Conservation (phyloP, 2,888 invertebrate genomes). For the Steinernema scapterisci region DNA sequence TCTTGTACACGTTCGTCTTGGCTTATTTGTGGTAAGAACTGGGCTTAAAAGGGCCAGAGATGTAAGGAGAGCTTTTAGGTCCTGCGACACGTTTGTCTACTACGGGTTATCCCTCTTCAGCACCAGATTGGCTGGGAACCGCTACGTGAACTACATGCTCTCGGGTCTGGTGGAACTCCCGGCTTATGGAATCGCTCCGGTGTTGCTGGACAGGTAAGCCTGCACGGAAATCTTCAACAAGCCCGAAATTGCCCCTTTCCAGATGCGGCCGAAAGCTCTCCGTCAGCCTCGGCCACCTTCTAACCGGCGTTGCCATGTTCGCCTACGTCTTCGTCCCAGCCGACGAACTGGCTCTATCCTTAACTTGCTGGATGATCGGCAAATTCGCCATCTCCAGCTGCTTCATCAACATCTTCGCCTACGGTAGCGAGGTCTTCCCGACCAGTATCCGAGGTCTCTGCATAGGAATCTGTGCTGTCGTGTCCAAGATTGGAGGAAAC, state of each 20-base stretch:
- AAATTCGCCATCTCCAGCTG: constrained; percentile 57
- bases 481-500: constrained; percentile 50
- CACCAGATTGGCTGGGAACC: constrained; percentile 57
- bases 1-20: constrained; percentile 48
- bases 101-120: constrained; percentile 61
- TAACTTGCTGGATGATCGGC: constrained; percentile 57
- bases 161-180: constrained; percentile 61
- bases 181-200: constrained; percentile 54
- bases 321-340: constrained; percentile 31
- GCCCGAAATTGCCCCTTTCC: no score
- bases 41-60: not conserved
- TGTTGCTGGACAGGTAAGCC: constrained; percentile 47
- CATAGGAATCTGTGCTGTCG: constrained; percentile 51
- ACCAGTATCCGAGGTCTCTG: constrained; percentile 45
- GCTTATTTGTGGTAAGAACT: constrained; percentile 49
- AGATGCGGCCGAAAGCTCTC: constrained; percentile 43
- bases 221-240: no score
- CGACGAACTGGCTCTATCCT: constrained; percentile 7
- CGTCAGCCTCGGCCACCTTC: constrained; percentile 37
- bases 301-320: constrained; percentile 38
- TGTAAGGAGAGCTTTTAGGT: not conserved
- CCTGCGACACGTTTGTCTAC: constrained; percentile 50
- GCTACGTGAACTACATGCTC: constrained; percentile 57
- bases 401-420: constrained; percentile 61
- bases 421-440: constrained; percentile 58